phyloP scores from a whole-genome alignment of 2,888 invertebrate genomes.

The Leucoma salicis region DNA sequence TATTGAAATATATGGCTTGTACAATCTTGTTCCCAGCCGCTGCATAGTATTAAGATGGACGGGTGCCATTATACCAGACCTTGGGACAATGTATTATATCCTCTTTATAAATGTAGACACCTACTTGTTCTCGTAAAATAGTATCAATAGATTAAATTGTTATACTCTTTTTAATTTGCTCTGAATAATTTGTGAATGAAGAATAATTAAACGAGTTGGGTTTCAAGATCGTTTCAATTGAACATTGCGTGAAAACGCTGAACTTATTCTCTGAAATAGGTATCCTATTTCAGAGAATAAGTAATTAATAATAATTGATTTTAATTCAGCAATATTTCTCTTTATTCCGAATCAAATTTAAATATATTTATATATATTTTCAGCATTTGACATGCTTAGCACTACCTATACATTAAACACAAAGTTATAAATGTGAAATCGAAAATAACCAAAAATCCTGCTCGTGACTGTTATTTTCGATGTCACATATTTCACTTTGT shows the following conservation, averaged over 20 bases:
- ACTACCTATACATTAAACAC: too few species aligned
- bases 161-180: background rate
- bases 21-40: conserved; percentile 23
- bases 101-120: conserved; percentile 45
- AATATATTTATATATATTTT: too few species aligned
- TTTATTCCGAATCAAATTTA: too few species aligned
- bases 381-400: too few species aligned
- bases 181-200: conserved; percentile 2
- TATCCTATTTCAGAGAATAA: too few species aligned
- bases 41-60: conserved; percentile 56
- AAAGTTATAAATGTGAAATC: too few species aligned
- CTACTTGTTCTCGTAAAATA: conserved; percentile 31
- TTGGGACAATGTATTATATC: conserved; percentile 57
- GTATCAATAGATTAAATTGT: conserved; percentile 3
- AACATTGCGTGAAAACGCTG: background rate
- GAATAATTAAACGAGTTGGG: conserved; percentile 2
- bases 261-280: background rate
- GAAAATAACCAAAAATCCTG: too few species aligned
- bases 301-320: background rate
- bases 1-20: too few species aligned
- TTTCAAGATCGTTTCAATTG: conserved; percentile 13
- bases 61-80: conserved; percentile 54
- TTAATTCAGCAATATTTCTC: too few species aligned
- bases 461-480: too few species aligned
- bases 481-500: too few species aligned